Evolutionary conservation across 2,797 vertebrate genomes (phyloP), one percentile per base, ranked within the genome.

Genomic region (Sylvia borin): DNA sequence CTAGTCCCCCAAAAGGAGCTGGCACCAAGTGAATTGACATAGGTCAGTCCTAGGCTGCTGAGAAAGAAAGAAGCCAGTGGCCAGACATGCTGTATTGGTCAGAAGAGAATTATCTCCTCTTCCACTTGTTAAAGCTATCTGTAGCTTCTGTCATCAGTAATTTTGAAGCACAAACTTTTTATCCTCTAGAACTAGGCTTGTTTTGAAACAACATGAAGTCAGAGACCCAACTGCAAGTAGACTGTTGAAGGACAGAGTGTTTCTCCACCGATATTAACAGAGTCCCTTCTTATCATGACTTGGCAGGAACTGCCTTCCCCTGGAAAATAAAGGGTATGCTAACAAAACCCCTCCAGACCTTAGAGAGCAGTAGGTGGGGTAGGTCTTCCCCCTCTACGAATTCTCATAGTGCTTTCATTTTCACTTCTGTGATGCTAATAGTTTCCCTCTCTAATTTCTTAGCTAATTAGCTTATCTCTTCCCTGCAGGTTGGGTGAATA

Each of bases 381-480:
- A 75, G 85, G 79, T 87, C 82, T 73, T 96, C 18, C 34, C 34
- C 57, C 17, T 45, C 73, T 67, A 15, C 34, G 71, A 77, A 82
- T 86, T 64, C 20, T 55, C 57, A 83, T 53, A 54, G 95, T 68
- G 86, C 79, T 96, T 95, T 96, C 19, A 6, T 92, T 97, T 96
- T 95, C 89, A 94, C 78, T 93, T 96, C 91, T 88, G 34, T 76
- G 72, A 91, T 93, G 77, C 93, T 97, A 97, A 98, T 96, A 96
- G 90, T 82, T 93, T 95, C 94, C 91, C 93, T 98, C 98, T 98
- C 98, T 98, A 95, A 98, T 98, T 99, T 99, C 98, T 97, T 92
- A 97, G 97, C 97, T 98, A 98, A 98, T 98, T 98, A 98, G 98
- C 97, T 98, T 98, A 98, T 98, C 98, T 96, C 92, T 89, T 95